Percentiles rank a stretch among this genome's conserved stretches.
phyloP scores from a whole-genome alignment of 2,888 invertebrate species.

The Onchidella celtica region DNA sequence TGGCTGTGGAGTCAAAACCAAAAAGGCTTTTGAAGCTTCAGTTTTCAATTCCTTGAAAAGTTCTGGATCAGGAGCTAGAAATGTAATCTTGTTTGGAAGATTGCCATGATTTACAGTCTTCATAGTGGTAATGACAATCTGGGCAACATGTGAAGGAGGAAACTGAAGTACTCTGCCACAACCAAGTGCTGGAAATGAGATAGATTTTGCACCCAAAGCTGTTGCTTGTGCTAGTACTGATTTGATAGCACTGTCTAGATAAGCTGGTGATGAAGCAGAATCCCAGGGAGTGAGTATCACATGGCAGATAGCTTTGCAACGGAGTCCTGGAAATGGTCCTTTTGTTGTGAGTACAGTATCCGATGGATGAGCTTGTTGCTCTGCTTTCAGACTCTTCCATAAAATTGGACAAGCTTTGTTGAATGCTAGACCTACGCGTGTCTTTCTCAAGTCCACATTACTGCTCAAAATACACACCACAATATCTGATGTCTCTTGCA shows the following conservation, averaged over 20 bases:
- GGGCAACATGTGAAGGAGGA: conserved; percentile 20
- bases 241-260: not conserved
- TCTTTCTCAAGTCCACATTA: conserved; percentile 38
- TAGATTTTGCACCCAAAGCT: conserved; percentile 5
- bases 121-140: not conserved
- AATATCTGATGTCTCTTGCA: conserved; percentile 32
- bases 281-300: conserved; percentile 22
- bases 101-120: not conserved
- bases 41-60: conserved; percentile 36
- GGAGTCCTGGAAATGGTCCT: not conserved
- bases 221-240: not conserved
- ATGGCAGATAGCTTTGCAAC: conserved; percentile 32
- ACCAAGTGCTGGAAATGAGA: conserved; percentile 36
- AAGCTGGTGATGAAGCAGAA: not conserved
- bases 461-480: conserved; percentile 37
- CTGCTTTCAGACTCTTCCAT: not conserved
- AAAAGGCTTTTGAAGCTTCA: conserved; percentile 13
- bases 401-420: conserved; percentile 19
- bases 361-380: not conserved
- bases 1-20: not conserved
- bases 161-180: conserved; percentile 31
- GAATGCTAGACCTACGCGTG: conserved; percentile 42
- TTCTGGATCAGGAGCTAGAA: conserved; percentile 24
- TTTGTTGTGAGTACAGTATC: conserved; percentile 9
- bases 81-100: conserved; percentile 8